Base-by-base conservation (phyloP, 2,888 invertebrate genomes). In the Tinea semifulvella region DNA sequence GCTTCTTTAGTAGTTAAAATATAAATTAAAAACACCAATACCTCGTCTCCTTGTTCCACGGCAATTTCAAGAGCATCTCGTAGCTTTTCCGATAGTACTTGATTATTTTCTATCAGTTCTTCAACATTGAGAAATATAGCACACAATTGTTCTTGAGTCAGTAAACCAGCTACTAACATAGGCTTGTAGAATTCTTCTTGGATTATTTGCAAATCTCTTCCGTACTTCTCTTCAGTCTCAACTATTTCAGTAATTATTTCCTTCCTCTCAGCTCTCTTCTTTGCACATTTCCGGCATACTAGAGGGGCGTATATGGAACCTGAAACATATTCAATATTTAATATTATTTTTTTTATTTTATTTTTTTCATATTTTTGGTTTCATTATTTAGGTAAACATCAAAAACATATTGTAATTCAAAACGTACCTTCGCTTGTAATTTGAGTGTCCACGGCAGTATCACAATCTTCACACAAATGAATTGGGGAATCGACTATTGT, bases 141-240 rank as follows among this genome's bases (percentile, higher is more conserved):
- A 53, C 91, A 88, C 48, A 97, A 82, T 74, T 97, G 96, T 57
- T 96, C 96, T 53, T 90, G 89, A n/a, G 89, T 94, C 20, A 96
- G 81, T 44, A 96, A 82, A 43, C 96, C 96, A 46, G 96, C 96
- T 26, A 94, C 92, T 56, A 94, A 81, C 92, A 97, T 96, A 0
- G 96, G 96, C 59, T 91, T 89, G 65, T 93, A 92, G 66, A 95
- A 94, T 68, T 95, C 96, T 67, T 96, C 96, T 55, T 94, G 82
- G 55, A 97, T 91, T 46, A 97, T 96, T 64, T 92, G 90, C 56
- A 97, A 80, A 69, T 97, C 97, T 44, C 96, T 84, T 14, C 96
- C 95, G 63, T 97, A 97, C 61, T 96, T 97, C 62, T 95, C 90
- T 74, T 97, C 97, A 1, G 97, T 97, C 73, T 97, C 96, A 3